Percentiles rank a stretch among this genome's conserved stretches.
Conservation (phyloP, 2,888 invertebrate genomes). For the Agrilus mali region DNA sequence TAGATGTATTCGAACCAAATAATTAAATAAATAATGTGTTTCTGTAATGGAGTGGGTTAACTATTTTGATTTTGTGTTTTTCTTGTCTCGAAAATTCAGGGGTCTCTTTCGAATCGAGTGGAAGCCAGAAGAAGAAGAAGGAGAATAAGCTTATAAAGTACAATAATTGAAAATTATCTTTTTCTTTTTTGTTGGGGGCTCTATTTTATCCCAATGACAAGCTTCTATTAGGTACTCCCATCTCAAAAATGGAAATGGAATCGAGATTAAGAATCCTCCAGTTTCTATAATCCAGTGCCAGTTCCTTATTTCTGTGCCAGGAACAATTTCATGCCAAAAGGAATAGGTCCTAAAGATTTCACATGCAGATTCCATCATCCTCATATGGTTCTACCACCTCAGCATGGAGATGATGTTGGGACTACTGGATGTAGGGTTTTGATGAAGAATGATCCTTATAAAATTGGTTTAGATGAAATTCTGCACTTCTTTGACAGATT, state of each 20-base stretch:
- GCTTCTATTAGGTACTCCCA: slow-evolving; percentile 49
- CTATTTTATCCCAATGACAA: no score
- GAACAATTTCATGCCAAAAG: slow-evolving; percentile 6
- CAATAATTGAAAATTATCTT: no score
- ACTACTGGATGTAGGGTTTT: slow-evolving; percentile 75
- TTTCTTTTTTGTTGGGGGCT: no score
- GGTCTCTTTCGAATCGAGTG: no score
- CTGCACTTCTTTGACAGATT: slow-evolving; percentile 74
- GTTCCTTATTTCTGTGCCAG: neutral
- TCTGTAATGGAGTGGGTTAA: no score
- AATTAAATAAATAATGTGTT: no score
- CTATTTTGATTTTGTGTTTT: no score
- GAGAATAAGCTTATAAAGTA: no score
- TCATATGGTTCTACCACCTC: slow-evolving; percentile 21
- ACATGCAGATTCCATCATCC: slow-evolving; percentile 20
- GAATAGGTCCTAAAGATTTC: slow-evolving; percentile 19
- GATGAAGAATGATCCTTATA: slow-evolving; percentile 82
- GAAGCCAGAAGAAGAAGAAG: no score
- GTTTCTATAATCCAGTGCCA: slow-evolving; percentile 5
- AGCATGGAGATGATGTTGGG: slow-evolving; percentile 41
- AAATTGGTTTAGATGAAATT: slow-evolving; percentile 78
- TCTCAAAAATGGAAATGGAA: slow-evolving; percentile 54
- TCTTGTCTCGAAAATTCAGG: no score
- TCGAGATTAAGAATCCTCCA: slow-evolving; percentile 34
- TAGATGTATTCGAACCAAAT: neutral